phyloP scores from a whole-genome alignment of 1,140 invertebrate genomes.

The Cepaea nemoralis region DNA sequence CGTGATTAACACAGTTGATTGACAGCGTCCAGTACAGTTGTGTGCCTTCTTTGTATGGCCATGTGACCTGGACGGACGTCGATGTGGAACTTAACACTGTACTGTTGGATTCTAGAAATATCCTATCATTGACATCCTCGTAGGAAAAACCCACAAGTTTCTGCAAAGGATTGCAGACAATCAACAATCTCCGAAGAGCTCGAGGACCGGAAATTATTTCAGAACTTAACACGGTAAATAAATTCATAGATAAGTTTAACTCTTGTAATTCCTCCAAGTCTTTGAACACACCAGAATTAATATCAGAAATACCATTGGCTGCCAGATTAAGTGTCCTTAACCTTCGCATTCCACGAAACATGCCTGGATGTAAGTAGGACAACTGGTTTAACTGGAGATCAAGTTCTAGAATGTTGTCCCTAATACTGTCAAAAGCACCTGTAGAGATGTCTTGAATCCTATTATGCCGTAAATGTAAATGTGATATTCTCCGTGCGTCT shows the following conservation, averaged over 20 bases:
- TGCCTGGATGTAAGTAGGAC: conserved; percentile 52
- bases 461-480: conserved; percentile 48
- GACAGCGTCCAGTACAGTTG: conserved; percentile 52
- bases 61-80: conserved; percentile 38
- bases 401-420: conserved; percentile 46
- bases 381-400: conserved; percentile 45
- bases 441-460: conserved; percentile 45
- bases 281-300: neutral
- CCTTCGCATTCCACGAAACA: conserved; percentile 67
- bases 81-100: conserved; percentile 23
- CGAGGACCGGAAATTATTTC: neutral
- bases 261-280: conserved; percentile 18
- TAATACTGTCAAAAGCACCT: conserved; percentile 52
- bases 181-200: conserved; percentile 3
- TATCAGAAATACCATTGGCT: conserved; percentile 47
- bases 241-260: conserved; percentile 19
- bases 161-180: conserved; percentile 44
- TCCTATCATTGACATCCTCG: conserved; percentile 1
- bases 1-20: conserved; percentile 37
- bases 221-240: neutral
- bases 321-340: conserved; percentile 61
- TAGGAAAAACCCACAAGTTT: conserved; percentile 45
- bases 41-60: conserved; percentile 47
- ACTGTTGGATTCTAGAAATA: conserved; percentile 47
- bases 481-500: conserved; percentile 37